A percentile compares a stretch with the other conserved stretches of the same genome.
phyloP scores from a whole-genome alignment of 2,113 vertebrate species.

The Callorhinus ursinus region DNA sequence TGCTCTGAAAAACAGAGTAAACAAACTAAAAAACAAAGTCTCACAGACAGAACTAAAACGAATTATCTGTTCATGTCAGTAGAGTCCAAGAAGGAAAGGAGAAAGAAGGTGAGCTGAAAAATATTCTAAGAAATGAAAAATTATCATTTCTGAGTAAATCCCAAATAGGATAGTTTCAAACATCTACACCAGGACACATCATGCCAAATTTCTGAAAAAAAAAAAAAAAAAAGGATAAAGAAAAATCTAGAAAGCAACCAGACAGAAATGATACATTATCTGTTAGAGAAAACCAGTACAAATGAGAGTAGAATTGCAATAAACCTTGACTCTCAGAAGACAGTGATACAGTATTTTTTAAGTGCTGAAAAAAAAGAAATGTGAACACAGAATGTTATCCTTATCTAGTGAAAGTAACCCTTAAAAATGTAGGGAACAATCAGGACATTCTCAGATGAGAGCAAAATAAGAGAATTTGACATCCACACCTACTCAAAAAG shows the following conservation, averaged over 20 bases:
- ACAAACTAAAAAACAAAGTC: not conserved
- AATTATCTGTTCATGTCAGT: not conserved
- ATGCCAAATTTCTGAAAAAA: not conserved
- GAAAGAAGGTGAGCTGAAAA: not conserved
- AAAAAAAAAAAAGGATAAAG: not conserved
- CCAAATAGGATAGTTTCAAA: not conserved
- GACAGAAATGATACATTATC: not conserved
- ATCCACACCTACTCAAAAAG: not conserved
- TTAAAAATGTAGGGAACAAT: not conserved
- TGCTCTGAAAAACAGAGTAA: not conserved
- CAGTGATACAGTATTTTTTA: not conserved
- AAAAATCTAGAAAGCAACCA: not conserved
- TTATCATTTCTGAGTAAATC: not conserved
- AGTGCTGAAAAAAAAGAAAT: not conserved
- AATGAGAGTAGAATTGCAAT: not conserved
- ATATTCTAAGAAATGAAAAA: not conserved
- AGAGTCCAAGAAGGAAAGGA: not conserved
- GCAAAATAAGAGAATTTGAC: not conserved
- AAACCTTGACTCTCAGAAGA: not conserved
- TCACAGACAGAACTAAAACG: not conserved
- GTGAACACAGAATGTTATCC: not conserved
- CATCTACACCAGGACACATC: not conserved
- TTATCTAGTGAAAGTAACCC: not conserved
- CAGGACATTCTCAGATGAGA: not conserved
- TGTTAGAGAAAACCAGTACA: not conserved